phyloP scores from a whole-genome alignment of 2,797 vertebrate species.

The Sphenopsis melanotis region DNA sequence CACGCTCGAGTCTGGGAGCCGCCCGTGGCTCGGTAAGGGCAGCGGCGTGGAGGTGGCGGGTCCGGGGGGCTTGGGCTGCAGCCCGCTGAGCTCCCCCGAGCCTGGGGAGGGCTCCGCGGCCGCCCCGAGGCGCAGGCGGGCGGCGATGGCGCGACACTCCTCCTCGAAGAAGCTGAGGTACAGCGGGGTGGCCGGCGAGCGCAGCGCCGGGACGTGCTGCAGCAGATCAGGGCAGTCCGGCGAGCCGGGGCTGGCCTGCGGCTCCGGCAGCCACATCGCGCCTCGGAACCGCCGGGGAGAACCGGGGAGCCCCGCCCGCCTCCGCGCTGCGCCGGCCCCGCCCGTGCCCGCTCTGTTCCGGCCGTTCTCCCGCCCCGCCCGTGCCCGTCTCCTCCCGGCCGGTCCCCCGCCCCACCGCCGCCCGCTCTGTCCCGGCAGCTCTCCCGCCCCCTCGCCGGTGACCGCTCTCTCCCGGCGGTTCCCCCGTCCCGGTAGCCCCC shows the following conservation, averaged over 20 bases:
- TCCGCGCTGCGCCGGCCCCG: too few species aligned
- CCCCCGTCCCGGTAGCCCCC: neutral
- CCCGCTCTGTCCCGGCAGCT: too few species aligned
- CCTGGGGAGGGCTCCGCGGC: neutral
- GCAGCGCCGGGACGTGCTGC: neutral
- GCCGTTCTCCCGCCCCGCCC: neutral
- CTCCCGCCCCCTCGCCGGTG: neutral
- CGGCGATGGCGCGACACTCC: neutral
- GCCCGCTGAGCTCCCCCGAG: neutral
- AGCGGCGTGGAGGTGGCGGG: neutral
- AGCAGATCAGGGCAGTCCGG: neutral
- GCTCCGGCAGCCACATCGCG: neutral
- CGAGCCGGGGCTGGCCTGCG: neutral
- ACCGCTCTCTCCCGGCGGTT: neutral
- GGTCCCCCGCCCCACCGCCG: neutral
- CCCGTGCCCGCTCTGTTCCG: neutral
- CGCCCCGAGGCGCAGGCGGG: neutral
- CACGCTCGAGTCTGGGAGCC: neutral
- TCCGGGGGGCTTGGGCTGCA: rapidly evolving
- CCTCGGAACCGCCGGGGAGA: neutral
- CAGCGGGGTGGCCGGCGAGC: neutral
- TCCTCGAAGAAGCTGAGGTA: neutral
- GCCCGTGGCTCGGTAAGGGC: too few species aligned
- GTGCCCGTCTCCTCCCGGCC: too few species aligned
- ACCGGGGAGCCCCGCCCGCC: neutral